Evolutionary conservation across 2,888 invertebrate genomes (phyloP), one percentile per base, ranked within the genome.

Genomic region (Zaprionus lineosus): DNA sequence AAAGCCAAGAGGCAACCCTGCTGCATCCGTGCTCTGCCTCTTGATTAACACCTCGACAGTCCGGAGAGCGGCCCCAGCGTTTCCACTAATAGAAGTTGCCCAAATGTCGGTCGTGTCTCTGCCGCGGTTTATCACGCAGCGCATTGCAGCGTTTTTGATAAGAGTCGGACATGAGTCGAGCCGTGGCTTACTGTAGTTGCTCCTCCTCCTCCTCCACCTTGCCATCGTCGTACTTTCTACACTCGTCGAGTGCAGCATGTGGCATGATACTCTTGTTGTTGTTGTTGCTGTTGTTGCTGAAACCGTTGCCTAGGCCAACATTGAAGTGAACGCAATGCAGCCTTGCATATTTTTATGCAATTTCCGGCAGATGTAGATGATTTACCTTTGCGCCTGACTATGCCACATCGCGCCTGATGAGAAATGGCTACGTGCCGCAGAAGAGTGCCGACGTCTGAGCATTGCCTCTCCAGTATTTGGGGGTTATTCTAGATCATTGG

Each of bases 361-460:
- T 84, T 85, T 85, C 86, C 86, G 85, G 84, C 86, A 85, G 77
- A 75, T 82, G 81, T 77, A 73, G 75, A 77, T 74, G 73, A 85
- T 82, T 82, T 84, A 82, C 68, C 76, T 63, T 62, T 64, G 71
- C 74, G 60, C 57, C 56, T 47, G 48, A 37, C 36, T 47, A 34
- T 46, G 58, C 58, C 66, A 50, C 34, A 40, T 37, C 47, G 53
- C 47, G 58, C 41, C 72, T 61, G 74, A 84, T 83, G 79, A 79
- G 76, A 74, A 78, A 82, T 82, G 64, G 65, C 74, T 77, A 77
- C 68, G 76, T 76, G 76, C 77, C 52, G 61, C 65, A 63, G 63
- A 47, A 41, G 21, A 44, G 46, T 62, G 62, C 55, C 57, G 65
- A n/a, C n/a, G n/a, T n/a, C 47, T 48, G 43, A 14, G 33, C 34